These are phyloP conservation scores for Polypedilum vanderplanki DNA, from an alignment of 1,140 invertebrate genomes.

Conservation along the genomic window DNA sequence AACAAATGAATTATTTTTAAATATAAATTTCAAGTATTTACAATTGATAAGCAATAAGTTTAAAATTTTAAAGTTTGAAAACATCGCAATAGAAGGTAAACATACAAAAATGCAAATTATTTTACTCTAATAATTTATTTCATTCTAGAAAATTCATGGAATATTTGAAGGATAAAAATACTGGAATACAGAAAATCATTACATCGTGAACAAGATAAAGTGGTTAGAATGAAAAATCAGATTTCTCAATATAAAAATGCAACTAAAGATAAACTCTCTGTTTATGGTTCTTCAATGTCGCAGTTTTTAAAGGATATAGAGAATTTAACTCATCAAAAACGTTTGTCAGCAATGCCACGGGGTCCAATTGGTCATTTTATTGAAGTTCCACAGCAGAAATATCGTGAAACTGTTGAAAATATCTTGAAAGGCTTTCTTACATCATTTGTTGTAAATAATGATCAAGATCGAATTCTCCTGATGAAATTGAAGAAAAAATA, in stretches of 20 bases:
- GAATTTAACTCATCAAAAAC: constrained; percentile 45
- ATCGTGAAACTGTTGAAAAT: constrained; percentile 66
- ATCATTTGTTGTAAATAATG: constrained; percentile 67
- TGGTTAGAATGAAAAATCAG: constrained; percentile 34
- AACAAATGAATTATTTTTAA: too few relatives aligned
- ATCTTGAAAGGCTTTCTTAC: constrained; percentile 52
- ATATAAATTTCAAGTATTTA: too few relatives aligned
- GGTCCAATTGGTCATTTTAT: constrained; percentile 68
- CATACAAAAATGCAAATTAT: too few relatives aligned
- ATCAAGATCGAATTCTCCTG: constrained; percentile 48
- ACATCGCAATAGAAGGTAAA: too few relatives aligned
- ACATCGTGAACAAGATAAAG: constrained; percentile 32
- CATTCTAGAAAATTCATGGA: too few relatives aligned
- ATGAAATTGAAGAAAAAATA: constrained; percentile 33
- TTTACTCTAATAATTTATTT: too few relatives aligned
- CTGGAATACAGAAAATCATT: constrained; percentile 30
- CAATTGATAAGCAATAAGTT: too few relatives aligned
- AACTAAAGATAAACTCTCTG: constrained; percentile 48
- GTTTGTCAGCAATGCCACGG: constrained; percentile 59
- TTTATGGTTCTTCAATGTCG: constrained; percentile 55
- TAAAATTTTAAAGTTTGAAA: too few relatives aligned
- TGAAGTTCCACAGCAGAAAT: constrained; percentile 59
- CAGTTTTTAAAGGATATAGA: constrained; percentile 51
- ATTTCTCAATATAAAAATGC: constrained; percentile 45
- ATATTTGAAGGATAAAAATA: constrained; percentile 33